These are phyloP conservation scores for Ctenopoma multispine DNA, from an alignment of 2,797 vertebrate species.

Conservation along the genomic window DNA sequence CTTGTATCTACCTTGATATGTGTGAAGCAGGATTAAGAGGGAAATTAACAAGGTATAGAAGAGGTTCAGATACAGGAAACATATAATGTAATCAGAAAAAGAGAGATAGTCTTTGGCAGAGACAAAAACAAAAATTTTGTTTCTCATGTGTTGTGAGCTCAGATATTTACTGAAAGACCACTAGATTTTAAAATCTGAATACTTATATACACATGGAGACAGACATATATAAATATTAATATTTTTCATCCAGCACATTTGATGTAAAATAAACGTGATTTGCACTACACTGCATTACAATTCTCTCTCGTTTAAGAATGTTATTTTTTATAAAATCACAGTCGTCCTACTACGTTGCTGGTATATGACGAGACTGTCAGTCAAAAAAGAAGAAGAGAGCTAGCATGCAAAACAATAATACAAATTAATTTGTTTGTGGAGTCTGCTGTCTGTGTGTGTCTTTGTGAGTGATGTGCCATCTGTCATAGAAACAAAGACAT, in stretches of 20 bases:
- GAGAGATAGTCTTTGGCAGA: conserved; percentile 1
- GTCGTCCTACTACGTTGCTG: conserved; percentile 41
- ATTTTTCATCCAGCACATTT: conserved; percentile 9
- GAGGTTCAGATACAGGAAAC: conserved; percentile 13
- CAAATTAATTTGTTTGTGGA: conserved; percentile 79
- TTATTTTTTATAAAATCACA: conserved; percentile 30
- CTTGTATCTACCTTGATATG: conserved; percentile 44
- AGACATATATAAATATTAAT: background rate
- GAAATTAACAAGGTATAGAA: conserved; percentile 51
- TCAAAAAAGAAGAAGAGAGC: conserved; percentile 63
- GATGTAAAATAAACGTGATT: conserved; percentile 24
- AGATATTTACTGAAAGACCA: conserved; percentile 3
- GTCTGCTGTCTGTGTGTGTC: conserved; percentile 70
- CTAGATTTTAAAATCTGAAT: background rate
- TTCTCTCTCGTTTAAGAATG: conserved; percentile 47
- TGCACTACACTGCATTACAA: conserved; percentile 18
- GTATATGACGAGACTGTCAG: conserved; percentile 68
- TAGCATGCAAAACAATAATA: conserved; percentile 74
- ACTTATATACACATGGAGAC: background rate
- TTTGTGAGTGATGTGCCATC: conserved; percentile 77
- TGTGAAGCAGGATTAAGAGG: conserved; percentile 62
- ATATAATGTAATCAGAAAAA: conserved; percentile 11
- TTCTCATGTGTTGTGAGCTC: too few species aligned
- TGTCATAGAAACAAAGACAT: conserved; percentile 74
- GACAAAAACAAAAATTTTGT: background rate